Conservation (phyloP, 2,113 vertebrate species). For the Calyptommatus sinebrachiatus region DNA sequence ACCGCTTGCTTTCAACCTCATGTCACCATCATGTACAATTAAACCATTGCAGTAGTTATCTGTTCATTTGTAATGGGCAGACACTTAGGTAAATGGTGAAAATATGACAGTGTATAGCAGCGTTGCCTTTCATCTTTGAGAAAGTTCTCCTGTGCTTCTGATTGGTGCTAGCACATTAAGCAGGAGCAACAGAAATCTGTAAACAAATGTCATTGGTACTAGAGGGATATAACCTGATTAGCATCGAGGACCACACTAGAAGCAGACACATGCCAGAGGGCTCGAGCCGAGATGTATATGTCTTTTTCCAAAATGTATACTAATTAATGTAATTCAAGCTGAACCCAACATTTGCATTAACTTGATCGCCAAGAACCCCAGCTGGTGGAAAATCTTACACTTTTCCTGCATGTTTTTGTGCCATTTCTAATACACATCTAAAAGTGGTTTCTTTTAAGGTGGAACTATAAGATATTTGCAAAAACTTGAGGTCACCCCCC, state of each 20-base stretch:
- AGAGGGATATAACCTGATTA: neutral
- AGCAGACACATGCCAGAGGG: neutral
- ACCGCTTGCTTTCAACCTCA: neutral
- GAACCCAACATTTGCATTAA: conserved; percentile 5
- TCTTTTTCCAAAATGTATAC: neutral
- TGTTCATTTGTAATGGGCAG: neutral
- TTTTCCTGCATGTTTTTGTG: neutral
- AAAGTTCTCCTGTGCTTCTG: neutral
- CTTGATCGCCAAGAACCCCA: neutral
- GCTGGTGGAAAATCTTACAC: neutral
- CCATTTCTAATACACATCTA: neutral
- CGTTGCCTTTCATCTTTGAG: neutral
- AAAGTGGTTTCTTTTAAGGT: neutral
- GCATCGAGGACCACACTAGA: neutral
- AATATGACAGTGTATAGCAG: neutral
- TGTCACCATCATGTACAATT: neutral
- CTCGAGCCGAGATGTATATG: neutral
- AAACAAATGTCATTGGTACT: neutral
- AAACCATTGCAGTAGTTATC: neutral
- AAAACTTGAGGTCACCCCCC: neutral
- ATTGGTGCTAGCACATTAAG: neutral
- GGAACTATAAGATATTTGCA: neutral
- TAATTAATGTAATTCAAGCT: conserved; percentile 10
- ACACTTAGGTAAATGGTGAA: neutral
- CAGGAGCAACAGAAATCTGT: neutral